Base-by-base conservation (phyloP, 2,888 invertebrate genomes). In the Pheosia tremula region DNA sequence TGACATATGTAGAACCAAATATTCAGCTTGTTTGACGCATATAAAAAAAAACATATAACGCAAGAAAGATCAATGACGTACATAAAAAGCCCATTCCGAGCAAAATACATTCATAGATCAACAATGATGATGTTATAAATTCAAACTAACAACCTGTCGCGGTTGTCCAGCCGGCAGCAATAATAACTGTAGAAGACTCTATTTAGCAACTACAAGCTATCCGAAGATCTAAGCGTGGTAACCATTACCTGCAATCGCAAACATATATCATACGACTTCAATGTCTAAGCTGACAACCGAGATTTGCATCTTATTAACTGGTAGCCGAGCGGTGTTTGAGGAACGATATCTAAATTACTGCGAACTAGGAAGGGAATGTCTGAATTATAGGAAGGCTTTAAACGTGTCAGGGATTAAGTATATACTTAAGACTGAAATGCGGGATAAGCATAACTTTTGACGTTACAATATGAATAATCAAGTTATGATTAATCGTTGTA, bases 261-360 rank as follows among this genome's bases (percentile, higher is more conserved):
- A 6, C 50, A 50, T 50, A 50, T 8, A 50, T 50, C 50, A 63
- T 50, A 50, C 24, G 50, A 9, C 50, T 24, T 50, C 50, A 50
- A 50, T 24, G 50, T 50, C 24, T 50, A 50, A 50, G 50, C 50
- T 24, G 50, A 50, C 61, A 61, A 60, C 57, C 50, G 57, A 50
- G 50, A 50, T 50, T 50, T 50, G 50, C 50, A 50, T 50, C 50
- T 50, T 4, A 50, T 24, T 6, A 50, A 63, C 60, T 43, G 65
- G 67, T 64, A 69, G 67, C 57, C 61, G 63, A 65, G 69, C 50
- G 6, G 50, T 50, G 24, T 24, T 50, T 50, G 50, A 50, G 50
- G 24, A 50, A 50, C 50, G 24, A 50, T n/a, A 7, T 50, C 50
- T 50, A 24, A 13, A 50, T 50, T 50, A 24, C 24, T 50, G 50